Evolutionary conservation across 2,113 vertebrate species (phyloP).

Genomic region (Dasyornis broadbenti): DNA sequence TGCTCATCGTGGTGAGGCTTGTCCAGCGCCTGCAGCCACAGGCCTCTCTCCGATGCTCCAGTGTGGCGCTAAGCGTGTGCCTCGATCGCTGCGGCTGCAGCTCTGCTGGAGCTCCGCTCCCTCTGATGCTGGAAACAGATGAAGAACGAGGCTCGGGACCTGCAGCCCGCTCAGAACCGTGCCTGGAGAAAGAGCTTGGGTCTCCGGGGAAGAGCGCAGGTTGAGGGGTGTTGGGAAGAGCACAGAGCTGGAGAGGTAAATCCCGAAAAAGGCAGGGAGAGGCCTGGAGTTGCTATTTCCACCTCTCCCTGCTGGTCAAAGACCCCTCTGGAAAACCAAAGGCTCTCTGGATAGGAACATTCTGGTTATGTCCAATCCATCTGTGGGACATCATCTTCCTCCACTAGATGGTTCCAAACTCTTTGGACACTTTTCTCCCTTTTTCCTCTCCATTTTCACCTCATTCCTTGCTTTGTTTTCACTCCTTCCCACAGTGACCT

Average conservation of each 20-base stretch:
- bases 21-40: background rate
- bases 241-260: background rate
- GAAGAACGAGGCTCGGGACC: background rate
- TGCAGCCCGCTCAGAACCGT: background rate
- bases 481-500: background rate
- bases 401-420: background rate
- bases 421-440: background rate
- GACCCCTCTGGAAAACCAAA: background rate
- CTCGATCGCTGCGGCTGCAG: background rate
- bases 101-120: rapidly evolving
- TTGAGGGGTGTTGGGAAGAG: background rate
- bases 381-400: background rate
- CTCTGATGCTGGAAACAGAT: background rate
- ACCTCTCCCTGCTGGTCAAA: background rate
- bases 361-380: background rate
- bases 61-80: background rate
- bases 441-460: background rate
- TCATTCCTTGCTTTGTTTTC: background rate
- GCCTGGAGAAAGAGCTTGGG: background rate
- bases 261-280: background rate
- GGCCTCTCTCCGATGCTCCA: background rate
- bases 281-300: background rate
- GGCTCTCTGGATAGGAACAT: background rate
- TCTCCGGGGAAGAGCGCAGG: background rate
- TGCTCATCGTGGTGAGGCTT: background rate